Evolutionary conservation across 2,797 vertebrate genomes (phyloP), one percentile per base, ranked within the genome.

Genomic region (Hippocampus kuda): DNA sequence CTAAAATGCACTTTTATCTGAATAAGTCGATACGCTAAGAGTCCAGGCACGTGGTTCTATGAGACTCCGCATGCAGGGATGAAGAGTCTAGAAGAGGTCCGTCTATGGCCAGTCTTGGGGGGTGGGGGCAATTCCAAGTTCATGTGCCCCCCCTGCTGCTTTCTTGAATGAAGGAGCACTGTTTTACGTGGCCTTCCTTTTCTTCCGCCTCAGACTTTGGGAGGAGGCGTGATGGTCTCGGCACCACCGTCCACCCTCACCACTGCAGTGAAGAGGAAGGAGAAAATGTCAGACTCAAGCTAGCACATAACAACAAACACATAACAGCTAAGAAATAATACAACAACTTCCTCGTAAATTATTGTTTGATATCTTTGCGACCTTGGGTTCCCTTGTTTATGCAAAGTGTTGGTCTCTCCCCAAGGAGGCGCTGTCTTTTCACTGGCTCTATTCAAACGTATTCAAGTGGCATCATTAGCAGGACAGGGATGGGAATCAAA

Each of bases 161-260:
- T 27, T 59, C 56, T 59, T 59, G 12, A 59, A 59, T 30, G 15
- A 61, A 22, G 30, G 24, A 59, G 1, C 26, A 27, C 24, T 26
- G 4, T 30, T 59, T 59, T 59, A 27, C 15, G 87, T 81, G 86
- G 85, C 75, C 89, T 88, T 91, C 26, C 92, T 86, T 72, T 4
- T 48, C 56, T 59, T 30, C 56, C 12, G 92, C 91, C 72, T 94
- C 91, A 85, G 88, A 91, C 88, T 91, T 95, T 86, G 80, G 88
- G 49, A 83, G 83, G 1, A 88, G 91, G 81, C 81, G 88, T 85
- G 79, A 86, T 90, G 12, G 87, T 70, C 75, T 92, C 92, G 10
- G 89, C 88, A 34, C 77, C 89, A 1, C 92, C 92, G 0, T 98
- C 95, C 54, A 92, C 92, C 78, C 93, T 92, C 81, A 95, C 92